phyloP scores from a whole-genome alignment of 2,888 invertebrate genomes.

The Hanleya hanleyi region DNA sequence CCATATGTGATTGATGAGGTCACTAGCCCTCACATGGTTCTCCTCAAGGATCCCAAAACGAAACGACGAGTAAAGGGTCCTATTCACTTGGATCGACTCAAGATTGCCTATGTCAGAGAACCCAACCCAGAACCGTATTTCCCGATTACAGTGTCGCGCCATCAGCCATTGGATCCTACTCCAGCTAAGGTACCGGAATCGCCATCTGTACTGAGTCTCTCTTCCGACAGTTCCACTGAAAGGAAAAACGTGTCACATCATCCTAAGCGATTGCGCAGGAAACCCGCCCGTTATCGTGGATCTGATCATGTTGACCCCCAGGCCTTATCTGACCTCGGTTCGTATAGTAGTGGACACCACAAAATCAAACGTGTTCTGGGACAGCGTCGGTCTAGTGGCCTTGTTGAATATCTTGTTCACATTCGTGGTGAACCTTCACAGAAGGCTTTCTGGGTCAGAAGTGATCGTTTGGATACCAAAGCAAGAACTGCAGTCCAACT shows the following conservation, averaged over 20 bases:
- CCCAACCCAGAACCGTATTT: constrained; percentile 29
- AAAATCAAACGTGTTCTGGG: constrained; percentile 30
- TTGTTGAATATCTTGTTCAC: constrained; percentile 29
- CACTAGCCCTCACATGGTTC: constrained; percentile 30
- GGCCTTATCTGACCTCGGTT: neutral
- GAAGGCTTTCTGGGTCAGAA: constrained; percentile 26
- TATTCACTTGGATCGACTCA: constrained; percentile 36
- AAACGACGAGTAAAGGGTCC: constrained; percentile 18
- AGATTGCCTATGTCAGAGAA: constrained; percentile 35
- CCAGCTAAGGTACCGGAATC: too few relatives aligned
- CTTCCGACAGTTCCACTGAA: too few relatives aligned
- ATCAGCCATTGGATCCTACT: too few relatives aligned
- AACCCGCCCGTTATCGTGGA: neutral
- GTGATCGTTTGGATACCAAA: neutral
- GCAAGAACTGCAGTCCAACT: neutral
- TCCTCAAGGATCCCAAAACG: constrained; percentile 16
- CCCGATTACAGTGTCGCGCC: neutral
- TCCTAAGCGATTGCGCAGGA: neutral
- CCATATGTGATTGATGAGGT: constrained; percentile 34
- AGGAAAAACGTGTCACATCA: too few relatives aligned
- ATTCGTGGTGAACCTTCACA: constrained; percentile 31
- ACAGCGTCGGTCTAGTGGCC: constrained; percentile 25
- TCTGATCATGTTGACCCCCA: neutral
- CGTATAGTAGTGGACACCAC: neutral
- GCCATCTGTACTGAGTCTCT: too few relatives aligned